Conservation (phyloP, 2,888 invertebrate genomes). For the Xylota segnis region DNA sequence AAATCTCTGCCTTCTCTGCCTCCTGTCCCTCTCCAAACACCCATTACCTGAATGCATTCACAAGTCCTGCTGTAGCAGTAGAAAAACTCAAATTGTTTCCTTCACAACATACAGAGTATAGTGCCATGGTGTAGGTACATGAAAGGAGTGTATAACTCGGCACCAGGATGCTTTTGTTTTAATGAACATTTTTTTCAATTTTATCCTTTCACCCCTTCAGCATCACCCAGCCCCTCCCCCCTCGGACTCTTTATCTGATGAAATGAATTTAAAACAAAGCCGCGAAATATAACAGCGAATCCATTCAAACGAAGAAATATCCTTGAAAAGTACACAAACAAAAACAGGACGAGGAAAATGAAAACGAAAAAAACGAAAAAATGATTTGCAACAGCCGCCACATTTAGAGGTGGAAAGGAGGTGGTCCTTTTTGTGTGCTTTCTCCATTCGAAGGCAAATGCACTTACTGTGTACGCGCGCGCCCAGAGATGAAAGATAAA, state of each 20-base stretch:
- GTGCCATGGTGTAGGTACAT: too few species aligned
- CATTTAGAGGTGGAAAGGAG: slow-evolving; percentile 22
- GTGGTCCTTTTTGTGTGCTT: slow-evolving; percentile 36
- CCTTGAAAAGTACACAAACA: slow-evolving; percentile 65
- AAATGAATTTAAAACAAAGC: slow-evolving; percentile 75
- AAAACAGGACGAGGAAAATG: slow-evolving; percentile 17
- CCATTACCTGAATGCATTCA: slow-evolving; percentile 66
- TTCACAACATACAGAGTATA: slow-evolving; percentile 60
- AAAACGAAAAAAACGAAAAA: too few species aligned
- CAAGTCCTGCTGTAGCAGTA: slow-evolving; percentile 23
- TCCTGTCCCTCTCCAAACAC: background rate
- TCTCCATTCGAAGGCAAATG: slow-evolving; percentile 51
- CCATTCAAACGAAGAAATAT: slow-evolving; percentile 73
- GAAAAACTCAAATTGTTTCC: slow-evolving; percentile 72
- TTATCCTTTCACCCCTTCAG: slow-evolving; percentile 45
- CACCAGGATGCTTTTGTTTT: slow-evolving; percentile 76
- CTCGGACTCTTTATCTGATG: slow-evolving; percentile 14
- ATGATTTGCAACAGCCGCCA: slow-evolving; percentile 25
- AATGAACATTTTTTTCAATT: slow-evolving; percentile 67
- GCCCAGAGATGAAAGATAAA: slow-evolving; percentile 59
- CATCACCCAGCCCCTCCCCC: background rate
- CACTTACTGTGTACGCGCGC: slow-evolving; percentile 48
- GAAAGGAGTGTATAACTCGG: slow-evolving; percentile 62
- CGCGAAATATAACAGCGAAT: slow-evolving; percentile 74
- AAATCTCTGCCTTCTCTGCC: slow-evolving; percentile 30